These are phyloP conservation scores for Caenorhabditis virilis DNA, from an alignment of 2,888 invertebrate genomes.

Conservation along the genomic window DNA sequence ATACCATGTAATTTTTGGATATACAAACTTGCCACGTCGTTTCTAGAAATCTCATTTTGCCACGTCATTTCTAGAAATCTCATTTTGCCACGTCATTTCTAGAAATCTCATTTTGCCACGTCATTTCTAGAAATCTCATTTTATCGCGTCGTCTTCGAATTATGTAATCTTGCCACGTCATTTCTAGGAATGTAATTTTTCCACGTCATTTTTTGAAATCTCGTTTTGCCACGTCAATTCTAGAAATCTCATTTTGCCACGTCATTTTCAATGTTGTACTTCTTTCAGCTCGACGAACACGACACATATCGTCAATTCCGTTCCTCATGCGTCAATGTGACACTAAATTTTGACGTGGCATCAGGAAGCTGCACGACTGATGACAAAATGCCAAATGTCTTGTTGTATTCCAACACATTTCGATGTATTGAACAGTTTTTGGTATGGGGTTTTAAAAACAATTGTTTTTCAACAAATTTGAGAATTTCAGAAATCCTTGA, in stretches of 20 bases:
- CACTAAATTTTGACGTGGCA: conserved; percentile 79
- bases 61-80: neutral
- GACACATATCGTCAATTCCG: conserved; percentile 94
- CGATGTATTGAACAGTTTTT: conserved; percentile 75
- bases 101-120: too few species aligned
- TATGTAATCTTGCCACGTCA: too few species aligned
- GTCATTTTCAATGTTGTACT: too few species aligned
- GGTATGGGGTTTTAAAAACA: too few species aligned
- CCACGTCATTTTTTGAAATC: too few species aligned
- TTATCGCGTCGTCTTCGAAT: too few species aligned
- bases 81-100: too few species aligned
- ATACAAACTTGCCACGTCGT: too few species aligned
- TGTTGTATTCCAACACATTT: conserved; percentile 67
- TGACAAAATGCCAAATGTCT: conserved; percentile 57
- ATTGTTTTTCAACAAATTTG: neutral
- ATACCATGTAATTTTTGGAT: too few species aligned
- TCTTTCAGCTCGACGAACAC: conserved; percentile 75
- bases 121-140: neutral
- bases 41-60: too few species aligned
- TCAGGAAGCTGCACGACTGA: conserved; percentile 41
- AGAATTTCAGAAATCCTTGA: conserved; percentile 74
- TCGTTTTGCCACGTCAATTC: too few species aligned
- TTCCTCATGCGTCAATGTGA: conserved; percentile 82
- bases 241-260: too few species aligned
- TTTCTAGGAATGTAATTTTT: neutral